Evolutionary conservation across 2,888 invertebrate genomes (phyloP), one percentile per base, ranked within the genome.

Genomic region (Odontocolon sp.): DNA sequence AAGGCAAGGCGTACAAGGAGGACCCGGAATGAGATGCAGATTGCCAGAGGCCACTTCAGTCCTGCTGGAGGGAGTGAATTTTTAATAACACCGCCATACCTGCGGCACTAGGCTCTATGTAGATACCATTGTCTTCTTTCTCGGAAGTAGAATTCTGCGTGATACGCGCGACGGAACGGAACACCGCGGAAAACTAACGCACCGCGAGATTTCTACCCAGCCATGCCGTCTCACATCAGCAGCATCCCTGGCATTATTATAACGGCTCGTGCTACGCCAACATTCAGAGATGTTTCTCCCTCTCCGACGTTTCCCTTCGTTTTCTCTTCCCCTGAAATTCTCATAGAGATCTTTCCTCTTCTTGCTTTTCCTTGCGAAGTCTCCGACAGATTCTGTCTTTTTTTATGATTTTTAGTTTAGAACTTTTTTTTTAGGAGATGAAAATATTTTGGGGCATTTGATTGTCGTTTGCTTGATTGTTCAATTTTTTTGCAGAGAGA

Each of bases 1-100:
- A 70, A 76, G 63, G 57, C 75, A 76, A 72, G 70, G 36, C 50
- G 38, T 28, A 67, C 59, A 69, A 71, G 68, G 66, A 79, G 72
- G 85, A 81, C 83, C 84, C 87, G 89, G 89, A 89, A 90, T 90
- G 90, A 90, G 89, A 90, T 90, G 90, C 89, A 90, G 90, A 90
- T 90, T 90, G 89, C 89, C 86, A 85, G 87, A 86, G 88, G 89
- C 89, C 88, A 90, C 89, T 90, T 87, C 88, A 90, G 81, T 82
- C 83, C 78, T 82, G 82, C 82, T 84, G 79, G 82, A 83, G 86
- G 87, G 88, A 87, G 89, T 89, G 88, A 88, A 89, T 89, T 90
- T 90, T 90, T 90, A 90, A 89, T 90, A 90, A 90, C 86, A 88
- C 89, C 87, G 86, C 82, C 84, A 83, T 87, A 86, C 85, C 87